Evolutionary conservation across 2,888 invertebrate species (phyloP), one percentile per base, ranked within the genome.

Genomic region (Caenorhabditis uteleia): DNA sequence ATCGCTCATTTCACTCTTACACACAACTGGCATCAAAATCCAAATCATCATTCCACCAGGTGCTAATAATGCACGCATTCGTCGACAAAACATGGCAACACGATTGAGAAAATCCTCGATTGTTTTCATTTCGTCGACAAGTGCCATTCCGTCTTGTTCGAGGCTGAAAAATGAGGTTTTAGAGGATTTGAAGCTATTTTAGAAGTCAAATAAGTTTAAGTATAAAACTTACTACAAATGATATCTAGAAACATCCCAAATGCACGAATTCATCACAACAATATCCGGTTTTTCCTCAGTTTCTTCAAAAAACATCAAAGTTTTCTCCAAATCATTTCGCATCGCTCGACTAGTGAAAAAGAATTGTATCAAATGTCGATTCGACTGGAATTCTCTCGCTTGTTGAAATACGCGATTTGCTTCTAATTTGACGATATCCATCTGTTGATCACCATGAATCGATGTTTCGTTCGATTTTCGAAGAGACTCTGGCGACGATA

Each of bases 201-300:
- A n/a, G n/a, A n/a, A n/a, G n/a, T n/a, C n/a, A n/a, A n/a, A n/a
- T n/a, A n/a, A n/a, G n/a, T n/a, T n/a, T n/a, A n/a, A n/a, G n/a
- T n/a, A n/a, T n/a, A n/a, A n/a, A 2, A 33, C 7, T 16, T 49
- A 8, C 8, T 38, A 39, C 8, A 40, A 23, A 26, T 46, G 55
- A 12, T 39, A 74, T 48, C 71, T 53, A 2, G 74, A 72, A 23
- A 74, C 38, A 45, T 74, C 74, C 74, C 74, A 74, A 40, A 74
- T 58, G 6, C 66, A 62, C 16, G 70, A 70, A 43, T 74, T 71
- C 27, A 74, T 53, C 12, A 74, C 36, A 12, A 74, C 48, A 3
- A 74, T 50, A 39, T 71, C 74, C 0, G 74, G 74, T 29, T 43
- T 62, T 40, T 71, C 74, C 20, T 61, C 57, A 7, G 33, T 42